These are phyloP conservation scores for Fratercula arctica DNA, from an alignment of 2,797 vertebrate species.

Conservation along the genomic window DNA sequence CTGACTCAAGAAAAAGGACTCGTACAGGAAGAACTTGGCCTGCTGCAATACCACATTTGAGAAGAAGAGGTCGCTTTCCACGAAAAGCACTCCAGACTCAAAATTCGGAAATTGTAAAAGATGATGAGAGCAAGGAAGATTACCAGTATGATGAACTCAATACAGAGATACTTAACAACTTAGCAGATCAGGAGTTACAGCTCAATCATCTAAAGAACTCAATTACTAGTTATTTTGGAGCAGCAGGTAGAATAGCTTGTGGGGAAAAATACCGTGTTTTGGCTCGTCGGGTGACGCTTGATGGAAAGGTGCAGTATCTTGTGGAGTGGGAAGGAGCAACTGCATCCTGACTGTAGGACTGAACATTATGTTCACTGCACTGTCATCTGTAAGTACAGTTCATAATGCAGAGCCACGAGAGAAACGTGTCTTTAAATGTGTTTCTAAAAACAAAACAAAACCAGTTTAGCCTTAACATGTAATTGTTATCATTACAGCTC, in stretches of 20 bases:
- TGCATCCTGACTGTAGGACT: slow-evolving; percentile 88
- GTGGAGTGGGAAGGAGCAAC: slow-evolving; percentile 99
- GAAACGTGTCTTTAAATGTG: slow-evolving; percentile 66
- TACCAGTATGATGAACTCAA: slow-evolving; percentile 88
- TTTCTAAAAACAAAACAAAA: slow-evolving; percentile 70
- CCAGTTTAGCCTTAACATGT: slow-evolving; percentile 81
- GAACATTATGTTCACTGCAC: slow-evolving; percentile 79
- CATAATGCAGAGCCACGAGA: slow-evolving; percentile 66
- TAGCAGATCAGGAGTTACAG: slow-evolving; percentile 91
- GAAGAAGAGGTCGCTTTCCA: slow-evolving; percentile 90
- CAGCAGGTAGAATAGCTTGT: slow-evolving; percentile 95
- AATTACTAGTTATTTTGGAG: slow-evolving; percentile 97
- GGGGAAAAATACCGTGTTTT: slow-evolving; percentile 96
- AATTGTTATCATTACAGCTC: slow-evolving; percentile 75
- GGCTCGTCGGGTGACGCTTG: slow-evolving; percentile 93
- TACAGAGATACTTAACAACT: slow-evolving; percentile 92
- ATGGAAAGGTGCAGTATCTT: slow-evolving; percentile 98
- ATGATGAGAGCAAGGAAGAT: slow-evolving; percentile 82
- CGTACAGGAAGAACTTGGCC: slow-evolving; percentile 87
- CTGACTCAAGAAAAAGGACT: slow-evolving; percentile 88
- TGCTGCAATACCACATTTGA: slow-evolving; percentile 86
- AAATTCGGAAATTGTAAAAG: slow-evolving; percentile 87
- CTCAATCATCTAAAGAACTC: slow-evolving; percentile 97
- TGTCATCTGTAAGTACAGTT: slow-evolving; percentile 76
- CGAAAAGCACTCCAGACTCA: slow-evolving; percentile 88